Base-by-base conservation (phyloP, 1,140 invertebrate species). In the Caerostris extrusa region DNA sequence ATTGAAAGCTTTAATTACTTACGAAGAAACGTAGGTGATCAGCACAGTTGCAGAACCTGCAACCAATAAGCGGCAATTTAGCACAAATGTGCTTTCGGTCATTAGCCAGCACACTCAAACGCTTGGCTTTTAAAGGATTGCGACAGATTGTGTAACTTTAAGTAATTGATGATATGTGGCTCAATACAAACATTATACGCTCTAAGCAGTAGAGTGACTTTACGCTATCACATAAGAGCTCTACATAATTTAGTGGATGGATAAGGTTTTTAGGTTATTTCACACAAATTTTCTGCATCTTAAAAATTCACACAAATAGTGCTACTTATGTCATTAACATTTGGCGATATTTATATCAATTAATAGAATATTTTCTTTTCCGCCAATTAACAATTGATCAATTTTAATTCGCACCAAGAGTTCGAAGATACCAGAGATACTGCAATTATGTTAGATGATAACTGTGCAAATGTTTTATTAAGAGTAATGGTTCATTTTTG, bases 81-180 rank as follows among this genome's bases (percentile, higher is more conserved):
- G 19, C 82, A 34, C 53, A 83, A 58, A 83, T 83, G 82, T 83
- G 82, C 82, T 85, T n/a, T 85, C 53, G 82, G 82, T 85, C 82
- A 85, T 85, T 85, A 85, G 19, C 14, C 34, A 3, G 12, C 19
- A 85, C 57, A 85, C 82, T 57, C 57, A 12, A 85, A 34, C 55
- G 82, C 82, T 7, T 56, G 55, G 12, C 7, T 14, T 85, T 85
- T 85, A 19, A 85, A 85, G 14, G 56, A 85, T 85, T 58, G 57
- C 82, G 82, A 85, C 82, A 58, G 82, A 58, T 85, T 58, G 53
- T 17, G 6, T 19, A 56, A 85, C 17, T 56, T 85, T 8, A 85
- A 58, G 55, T 85, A 85, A 85, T 85, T 53, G 82, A 57, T 58
- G 57, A 85, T 85, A 57, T 85, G 55, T 58, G 56, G 82, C 82